A percentile compares a stretch with the other conserved stretches of the same genome.
These are phyloP conservation scores for Ptychadena robeensis DNA, from an alignment of 2,797 vertebrate species.

Conservation along the genomic window DNA sequence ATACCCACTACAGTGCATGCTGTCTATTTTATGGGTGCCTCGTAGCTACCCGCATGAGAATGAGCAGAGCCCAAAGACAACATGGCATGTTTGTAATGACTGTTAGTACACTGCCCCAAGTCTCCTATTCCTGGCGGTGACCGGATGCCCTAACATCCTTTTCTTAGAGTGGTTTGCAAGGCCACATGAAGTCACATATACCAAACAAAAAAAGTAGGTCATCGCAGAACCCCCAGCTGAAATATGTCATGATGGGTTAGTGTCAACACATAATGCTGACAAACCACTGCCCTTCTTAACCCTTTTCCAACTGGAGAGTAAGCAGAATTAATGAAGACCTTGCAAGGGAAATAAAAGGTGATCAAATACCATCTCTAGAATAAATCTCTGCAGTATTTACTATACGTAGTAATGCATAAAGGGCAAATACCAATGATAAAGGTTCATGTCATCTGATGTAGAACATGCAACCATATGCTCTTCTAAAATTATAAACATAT, in stretches of 20 bases:
- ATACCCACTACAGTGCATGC: not conserved
- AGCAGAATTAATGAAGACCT: slow-evolving; percentile 22
- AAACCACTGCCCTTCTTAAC: slow-evolving; percentile 45
- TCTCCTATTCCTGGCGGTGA: slow-evolving; percentile 46
- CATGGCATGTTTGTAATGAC: slow-evolving; percentile 34
- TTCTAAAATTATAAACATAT: too few species aligned
- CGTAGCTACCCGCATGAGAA: not conserved
- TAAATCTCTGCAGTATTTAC: not conserved
- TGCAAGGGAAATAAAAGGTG: not conserved
- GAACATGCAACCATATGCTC: not conserved
- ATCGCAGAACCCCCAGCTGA: slow-evolving; percentile 58
- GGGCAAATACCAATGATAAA: not conserved
- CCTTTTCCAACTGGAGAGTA: slow-evolving; percentile 11
- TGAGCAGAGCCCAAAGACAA: slow-evolving; percentile 21
- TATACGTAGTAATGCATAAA: not conserved
- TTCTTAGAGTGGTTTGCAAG: slow-evolving; percentile 45
- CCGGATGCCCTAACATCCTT: slow-evolving; percentile 41
- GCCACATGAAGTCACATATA: slow-evolving; percentile 56
- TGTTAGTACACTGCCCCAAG: slow-evolving; percentile 26
- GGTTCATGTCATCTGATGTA: not conserved
- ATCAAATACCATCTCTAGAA: not conserved
- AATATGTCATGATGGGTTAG: slow-evolving; percentile 59
- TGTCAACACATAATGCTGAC: slow-evolving; percentile 51
- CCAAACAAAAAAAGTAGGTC: slow-evolving; percentile 56
- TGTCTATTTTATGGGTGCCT: not conserved